Base-by-base conservation (phyloP, 2,113 vertebrate genomes). In the Barnardius zonarius region DNA sequence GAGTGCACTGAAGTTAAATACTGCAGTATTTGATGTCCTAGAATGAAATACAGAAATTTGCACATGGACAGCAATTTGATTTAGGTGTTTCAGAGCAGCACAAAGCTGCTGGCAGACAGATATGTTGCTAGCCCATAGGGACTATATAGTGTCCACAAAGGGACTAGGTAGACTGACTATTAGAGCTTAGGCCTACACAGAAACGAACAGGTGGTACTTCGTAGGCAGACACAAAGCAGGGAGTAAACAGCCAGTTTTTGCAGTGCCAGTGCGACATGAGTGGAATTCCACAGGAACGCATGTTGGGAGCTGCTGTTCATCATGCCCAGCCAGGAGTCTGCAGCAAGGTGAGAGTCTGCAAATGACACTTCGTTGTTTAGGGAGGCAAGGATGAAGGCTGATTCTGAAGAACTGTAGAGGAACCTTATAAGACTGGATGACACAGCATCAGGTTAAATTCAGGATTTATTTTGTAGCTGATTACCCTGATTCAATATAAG, bases 1-100 rank as follows among this genome's bases (percentile, higher is more conserved):
- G 52, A 73, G 73, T 75, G 91, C 76, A 81, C 22, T 75, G 46
- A 90, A 97, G 91, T 91, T 81, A 92, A 92, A 91, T 44, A 67
- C 35, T 46, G 68, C 24, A 46, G 73, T 88, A 86, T 88, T 86
- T 80, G 49, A 67, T 54, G 79, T n/a, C 66, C 37, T 88, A 57
- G 86, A 67, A 86, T 61, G 77, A 95, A 92, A 91, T 72, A 54
- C 5, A 2, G 86, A 74, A 62, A 70, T 62, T 81, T 70, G 51
- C 1, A 3, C 73, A 39, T 1, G 0, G 22, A 75, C 10, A 43
- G 51, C 31, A 67, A 67, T 83, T 73, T 54, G 73, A 75, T 78
- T 35, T 43, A 46, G 39, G 72, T 33, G n/a, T 81, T 92, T 59
- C 49, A 92, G 68, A 86, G 63, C 68, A 83, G 79, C 79, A 77